A percentile compares a stretch with the other conserved stretches of the same genome.
These are phyloP conservation scores for Hybos culiciformis DNA, from an alignment of 2,888 invertebrate species.

Conservation along the genomic window DNA sequence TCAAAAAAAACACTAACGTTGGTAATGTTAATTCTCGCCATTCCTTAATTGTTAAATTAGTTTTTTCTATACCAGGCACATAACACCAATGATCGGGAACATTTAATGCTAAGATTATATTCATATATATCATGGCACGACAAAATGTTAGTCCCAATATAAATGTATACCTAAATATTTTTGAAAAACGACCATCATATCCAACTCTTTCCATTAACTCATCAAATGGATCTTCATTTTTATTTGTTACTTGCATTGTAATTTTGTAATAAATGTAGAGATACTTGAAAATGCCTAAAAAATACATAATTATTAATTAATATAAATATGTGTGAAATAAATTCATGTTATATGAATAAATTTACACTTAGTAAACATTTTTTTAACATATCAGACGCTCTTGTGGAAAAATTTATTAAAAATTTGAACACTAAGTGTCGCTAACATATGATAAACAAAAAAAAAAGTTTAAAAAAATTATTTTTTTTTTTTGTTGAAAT, in stretches of 20 bases:
- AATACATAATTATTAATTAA: too few relatives aligned
- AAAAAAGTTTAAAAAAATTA: too few relatives aligned
- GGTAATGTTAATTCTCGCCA: slow-evolving; percentile 43
- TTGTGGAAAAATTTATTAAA: too few relatives aligned
- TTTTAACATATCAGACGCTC: too few relatives aligned
- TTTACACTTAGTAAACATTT: too few relatives aligned
- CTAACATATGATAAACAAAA: too few relatives aligned
- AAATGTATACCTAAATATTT: slow-evolving; percentile 37
- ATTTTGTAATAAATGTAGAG: too few relatives aligned
- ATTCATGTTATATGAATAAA: too few relatives aligned
- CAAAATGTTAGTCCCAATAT: slow-evolving; percentile 37
- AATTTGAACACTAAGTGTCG: too few relatives aligned
- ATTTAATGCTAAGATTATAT: slow-evolving; percentile 40
- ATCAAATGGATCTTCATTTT: slow-evolving; percentile 37
- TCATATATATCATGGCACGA: slow-evolving; percentile 40
- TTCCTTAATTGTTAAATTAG: slow-evolving; percentile 36
- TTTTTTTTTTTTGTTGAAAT: too few relatives aligned
- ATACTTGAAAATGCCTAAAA: too few relatives aligned
- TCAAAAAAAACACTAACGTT: slow-evolving; percentile 28
- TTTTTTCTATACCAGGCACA: slow-evolving; percentile 38
- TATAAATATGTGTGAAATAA: too few relatives aligned
- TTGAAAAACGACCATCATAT: slow-evolving; percentile 41
- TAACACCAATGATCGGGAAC: slow-evolving; percentile 45
- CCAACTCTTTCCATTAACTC: slow-evolving; percentile 39
- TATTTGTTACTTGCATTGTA: slow-evolving; percentile 3